Evolutionary conservation across 35 echinoderm and acorn worm species (phyloP), one percentile per base, ranked within the genome.

Genomic region (Heliocidaris erythrogramma): DNA sequence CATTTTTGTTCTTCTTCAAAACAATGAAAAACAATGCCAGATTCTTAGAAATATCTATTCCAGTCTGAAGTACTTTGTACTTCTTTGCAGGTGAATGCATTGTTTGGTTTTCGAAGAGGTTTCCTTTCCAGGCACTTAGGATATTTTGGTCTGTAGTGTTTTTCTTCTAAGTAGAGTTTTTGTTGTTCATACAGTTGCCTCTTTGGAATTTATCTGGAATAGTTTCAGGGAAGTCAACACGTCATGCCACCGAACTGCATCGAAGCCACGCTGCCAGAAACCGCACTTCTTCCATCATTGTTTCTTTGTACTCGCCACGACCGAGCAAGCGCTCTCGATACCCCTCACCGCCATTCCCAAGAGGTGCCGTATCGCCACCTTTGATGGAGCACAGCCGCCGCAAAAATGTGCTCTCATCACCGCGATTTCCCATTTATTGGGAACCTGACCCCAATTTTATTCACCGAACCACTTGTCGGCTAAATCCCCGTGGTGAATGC

Each of bases 341-440:
- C 65, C 65, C 65, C 65, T n/a, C 17, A 24, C 65, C 65, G 7
- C 65, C 14, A 78, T 29, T 78, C 65, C 65, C 65, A 3, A 78
- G 7, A 78, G 65, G 65, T 78, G 65, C 65, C 27, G 17, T n/a
- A 78, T 78, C 17, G 27, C 24, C 65, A 78, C 65, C 65, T 78
- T 78, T 78, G 65, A 78, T 78, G 2, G 65, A n/a, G 65, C 65
- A 78, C 65, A 78, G 65, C 21, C 65, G 65, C 65, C 65, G 65
- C 65, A 21, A 7, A 5, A 78, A 78, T 78, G 65, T 78, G 65
- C 65, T 78, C 65, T 78, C 21, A 78, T 78, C 65, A 21, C 27
- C 65, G 65, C 65, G 24, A 78, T 78, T 78, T 78, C 65, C 65
- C 65, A 78, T 78, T 78, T 78, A 78, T 78, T 18, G 65, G 65